A percentile compares a stretch with the other conserved stretches of the same genome.
Evolutionary conservation across 2,797 vertebrate species (phyloP).

Genomic region (Molossus molossus): DNA sequence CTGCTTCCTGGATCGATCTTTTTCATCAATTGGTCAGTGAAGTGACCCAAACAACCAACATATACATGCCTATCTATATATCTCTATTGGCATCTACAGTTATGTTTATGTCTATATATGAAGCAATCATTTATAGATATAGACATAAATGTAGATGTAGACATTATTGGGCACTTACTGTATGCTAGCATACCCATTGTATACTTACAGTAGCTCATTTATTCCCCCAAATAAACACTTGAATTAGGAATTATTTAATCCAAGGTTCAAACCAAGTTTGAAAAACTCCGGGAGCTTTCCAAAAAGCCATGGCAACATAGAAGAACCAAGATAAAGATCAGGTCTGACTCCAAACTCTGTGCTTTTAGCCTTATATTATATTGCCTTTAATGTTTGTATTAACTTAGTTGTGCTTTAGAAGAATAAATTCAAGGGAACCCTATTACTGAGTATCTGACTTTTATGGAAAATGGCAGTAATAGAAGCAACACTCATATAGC

Average conservation of each 20-base stretch:
- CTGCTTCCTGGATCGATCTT: not conserved
- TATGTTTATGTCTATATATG: not conserved
- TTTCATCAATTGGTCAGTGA: not conserved
- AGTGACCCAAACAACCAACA: not conserved
- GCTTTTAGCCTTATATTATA: not conserved
- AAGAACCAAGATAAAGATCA: conserved; percentile 19
- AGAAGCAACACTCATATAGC: not conserved
- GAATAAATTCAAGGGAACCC: not conserved
- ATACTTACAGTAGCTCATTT: not conserved
- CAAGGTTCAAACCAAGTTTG: not conserved
- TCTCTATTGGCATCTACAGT: not conserved
- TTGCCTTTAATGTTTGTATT: not conserved
- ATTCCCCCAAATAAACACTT: not conserved
- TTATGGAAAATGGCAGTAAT: not conserved
- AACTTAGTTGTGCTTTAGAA: conserved; percentile 20
- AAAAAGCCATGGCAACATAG: not conserved
- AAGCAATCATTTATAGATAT: not conserved
- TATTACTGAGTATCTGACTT: not conserved
- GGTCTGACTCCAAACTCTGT: not conserved
- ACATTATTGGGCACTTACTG: not conserved
- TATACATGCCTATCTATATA: not conserved
- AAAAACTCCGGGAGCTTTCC: not conserved
- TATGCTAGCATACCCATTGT: not conserved
- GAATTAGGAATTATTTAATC: conserved; percentile 2
- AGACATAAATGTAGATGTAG: not conserved